These are phyloP conservation scores for Scotopteryx bipunctaria DNA, from an alignment of 2,888 invertebrate species.

Conservation along the genomic window DNA sequence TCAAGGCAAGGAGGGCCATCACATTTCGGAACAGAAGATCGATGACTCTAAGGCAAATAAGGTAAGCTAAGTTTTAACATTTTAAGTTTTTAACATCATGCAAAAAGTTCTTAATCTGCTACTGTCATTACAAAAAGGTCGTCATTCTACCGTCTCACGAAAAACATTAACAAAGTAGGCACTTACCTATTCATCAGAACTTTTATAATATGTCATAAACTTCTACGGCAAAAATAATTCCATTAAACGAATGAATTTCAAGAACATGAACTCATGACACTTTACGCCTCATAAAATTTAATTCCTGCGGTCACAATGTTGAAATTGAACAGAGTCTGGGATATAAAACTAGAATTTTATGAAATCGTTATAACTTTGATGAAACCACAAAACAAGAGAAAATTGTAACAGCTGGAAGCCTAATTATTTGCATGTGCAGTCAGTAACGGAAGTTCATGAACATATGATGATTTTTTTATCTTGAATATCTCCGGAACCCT, in stretches of 20 bases:
- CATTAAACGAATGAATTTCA: constrained; percentile 36
- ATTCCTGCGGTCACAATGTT: constrained; percentile 38
- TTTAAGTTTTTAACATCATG: background rate
- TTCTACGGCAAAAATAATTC: constrained; percentile 4
- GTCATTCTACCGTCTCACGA: too few relatives aligned
- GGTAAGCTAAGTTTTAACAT: constrained; percentile 50
- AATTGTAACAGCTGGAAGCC: constrained; percentile 17
- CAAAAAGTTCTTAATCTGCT: too few relatives aligned
- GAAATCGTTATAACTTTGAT: constrained; percentile 31
- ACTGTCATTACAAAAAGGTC: too few relatives aligned
- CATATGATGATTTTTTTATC: too few relatives aligned
- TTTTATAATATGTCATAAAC: too few relatives aligned
- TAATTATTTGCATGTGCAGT: constrained; percentile 17
- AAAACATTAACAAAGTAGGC: too few relatives aligned
- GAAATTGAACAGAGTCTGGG: constrained; percentile 41
- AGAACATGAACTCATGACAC: constrained; percentile 38
- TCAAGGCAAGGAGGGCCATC: constrained; percentile 84
- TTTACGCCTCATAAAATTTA: constrained; percentile 45
- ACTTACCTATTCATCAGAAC: too few relatives aligned
- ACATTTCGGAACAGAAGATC: constrained; percentile 78
- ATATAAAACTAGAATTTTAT: constrained; percentile 29
- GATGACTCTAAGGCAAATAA: constrained; percentile 84
- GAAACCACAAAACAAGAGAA: constrained; percentile 30
- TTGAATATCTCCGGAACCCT: too few relatives aligned
- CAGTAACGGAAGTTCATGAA: too few relatives aligned